Evolutionary conservation across 2,888 invertebrate genomes (phyloP), one percentile per base, ranked within the genome.

Genomic region (Leptinotarsa tumamoca): DNA sequence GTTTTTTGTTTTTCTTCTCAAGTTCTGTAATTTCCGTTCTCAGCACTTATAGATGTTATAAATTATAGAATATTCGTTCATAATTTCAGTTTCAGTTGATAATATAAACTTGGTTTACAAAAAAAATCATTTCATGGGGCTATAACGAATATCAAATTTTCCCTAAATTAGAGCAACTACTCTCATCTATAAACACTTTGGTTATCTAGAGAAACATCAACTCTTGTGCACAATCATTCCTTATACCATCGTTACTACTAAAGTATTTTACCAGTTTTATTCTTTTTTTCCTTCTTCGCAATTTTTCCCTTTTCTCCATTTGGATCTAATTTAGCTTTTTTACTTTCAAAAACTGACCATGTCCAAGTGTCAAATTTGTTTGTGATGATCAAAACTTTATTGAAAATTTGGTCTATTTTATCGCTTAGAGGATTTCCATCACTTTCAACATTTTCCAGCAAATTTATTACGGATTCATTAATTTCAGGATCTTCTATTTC

Each of bases 261-360:
- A 43, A 43, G 10, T 43, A 43, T 43, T 23, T 33, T 84, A 58
- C 83, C 79, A n/a, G 87, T 84, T 76, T 83, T 83, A 13, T 43
- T 15, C 21, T 73, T 18, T 21, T 76, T 76, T 18, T 67, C 56
- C 18, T 73, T 63, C 43, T 63, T 63, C 3, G 27, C 7, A n/a
- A n/a, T 43, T 33, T 63, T 63, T 23, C 58, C 58, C 15, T 58
- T 73, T 21, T 43, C 52, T 18, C 4, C 66, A n/a, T 51, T 52
- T n/a, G 72, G 74, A 43, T 27, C 43, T 49, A 74, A 77, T 15
- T 71, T 7, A 52, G 23, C 50, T 58, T 74, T 74, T 13, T 49
- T 54, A 43, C 67, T 74, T 2, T 74, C 72, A 23, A 51, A 71
- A 69, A 23, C 4, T 13, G 74, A 52, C 61, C 71, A 77, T 7